These are phyloP conservation scores for Chrosomus eos DNA, from an alignment of 2,797 vertebrate species.

Conservation along the genomic window DNA sequence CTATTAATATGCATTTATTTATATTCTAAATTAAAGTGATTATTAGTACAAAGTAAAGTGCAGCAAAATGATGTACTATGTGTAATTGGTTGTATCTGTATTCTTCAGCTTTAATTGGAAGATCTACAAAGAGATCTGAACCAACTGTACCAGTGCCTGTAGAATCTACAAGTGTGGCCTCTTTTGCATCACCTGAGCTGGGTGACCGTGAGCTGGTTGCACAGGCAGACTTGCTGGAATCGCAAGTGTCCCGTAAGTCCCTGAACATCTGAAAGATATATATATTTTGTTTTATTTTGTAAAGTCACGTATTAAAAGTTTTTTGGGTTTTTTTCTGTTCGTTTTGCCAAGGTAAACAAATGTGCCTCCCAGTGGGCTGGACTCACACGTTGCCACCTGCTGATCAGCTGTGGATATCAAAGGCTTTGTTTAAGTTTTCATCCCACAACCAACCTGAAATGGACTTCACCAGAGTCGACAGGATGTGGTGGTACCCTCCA, in stretches of 20 bases:
- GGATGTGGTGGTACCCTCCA: neutral
- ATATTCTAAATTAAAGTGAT: neutral
- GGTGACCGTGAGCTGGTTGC: neutral
- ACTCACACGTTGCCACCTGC: neutral
- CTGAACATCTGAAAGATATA: neutral
- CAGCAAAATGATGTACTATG: neutral
- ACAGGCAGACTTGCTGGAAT: neutral
- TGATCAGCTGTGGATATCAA: neutral
- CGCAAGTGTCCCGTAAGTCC: neutral
- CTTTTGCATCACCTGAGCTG: neutral
- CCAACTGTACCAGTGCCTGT: neutral
- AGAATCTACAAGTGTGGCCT: neutral
- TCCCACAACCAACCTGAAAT: neutral
- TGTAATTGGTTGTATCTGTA: neutral
- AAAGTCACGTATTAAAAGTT: neutral
- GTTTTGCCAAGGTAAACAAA: neutral
- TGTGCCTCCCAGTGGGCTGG: neutral
- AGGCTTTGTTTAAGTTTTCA: neutral
- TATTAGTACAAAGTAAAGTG: neutral
- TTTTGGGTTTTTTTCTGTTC: too few species aligned
- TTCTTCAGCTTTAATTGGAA: neutral
- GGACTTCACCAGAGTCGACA: neutral
- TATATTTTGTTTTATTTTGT: neutral
- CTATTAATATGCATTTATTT: too few species aligned
- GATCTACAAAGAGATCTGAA: neutral